A percentile compares a stretch with the other conserved stretches of the same genome.
Conservation (phyloP, 2,888 invertebrate genomes). For the Lochmaea crataegi region DNA sequence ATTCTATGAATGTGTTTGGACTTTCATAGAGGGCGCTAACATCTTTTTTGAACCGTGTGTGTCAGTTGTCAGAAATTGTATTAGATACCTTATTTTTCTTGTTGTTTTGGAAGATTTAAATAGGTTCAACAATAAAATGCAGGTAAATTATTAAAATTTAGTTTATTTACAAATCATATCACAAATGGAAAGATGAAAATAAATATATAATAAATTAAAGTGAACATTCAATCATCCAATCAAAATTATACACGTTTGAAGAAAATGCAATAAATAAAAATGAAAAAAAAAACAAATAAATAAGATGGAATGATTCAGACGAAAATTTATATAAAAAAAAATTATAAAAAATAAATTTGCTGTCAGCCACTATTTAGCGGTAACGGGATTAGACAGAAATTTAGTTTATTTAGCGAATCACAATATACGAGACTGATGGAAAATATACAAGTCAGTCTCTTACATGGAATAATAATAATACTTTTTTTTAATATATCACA, state of each 20-base stretch:
- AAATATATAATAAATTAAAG: conserved; percentile 19
- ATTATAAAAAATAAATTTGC: neutral
- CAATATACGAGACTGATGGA: conserved; percentile 12
- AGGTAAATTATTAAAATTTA: conserved; percentile 4
- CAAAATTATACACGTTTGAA: neutral
- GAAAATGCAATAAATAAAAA: conserved; percentile 15
- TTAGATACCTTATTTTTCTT: too few relatives aligned
- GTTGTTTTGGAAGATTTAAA: neutral
- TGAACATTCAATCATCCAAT: neutral
- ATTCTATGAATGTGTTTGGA: too few relatives aligned
- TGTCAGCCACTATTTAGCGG: neutral
- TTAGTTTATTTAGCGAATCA: conserved; percentile 20
- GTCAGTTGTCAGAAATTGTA: too few relatives aligned
- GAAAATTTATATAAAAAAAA: conserved; percentile 1
- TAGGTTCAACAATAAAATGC: neutral
- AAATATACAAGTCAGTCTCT: conserved; percentile 24
- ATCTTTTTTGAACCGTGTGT: too few relatives aligned
- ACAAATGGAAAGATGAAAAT: conserved; percentile 17
- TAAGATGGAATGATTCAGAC: conserved; percentile 20
- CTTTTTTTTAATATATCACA: conserved; percentile 42
- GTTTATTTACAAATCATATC: conserved; percentile 27
- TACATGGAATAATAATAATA: conserved; percentile 24
- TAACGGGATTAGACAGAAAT: conserved; percentile 9
- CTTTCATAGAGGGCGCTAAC: too few relatives aligned
- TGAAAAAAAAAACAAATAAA: conserved; percentile 21